Evolutionary conservation across 2,797 vertebrate species (phyloP), one percentile per base, ranked within the genome.

Genomic region (Macropodus opercularis): DNA sequence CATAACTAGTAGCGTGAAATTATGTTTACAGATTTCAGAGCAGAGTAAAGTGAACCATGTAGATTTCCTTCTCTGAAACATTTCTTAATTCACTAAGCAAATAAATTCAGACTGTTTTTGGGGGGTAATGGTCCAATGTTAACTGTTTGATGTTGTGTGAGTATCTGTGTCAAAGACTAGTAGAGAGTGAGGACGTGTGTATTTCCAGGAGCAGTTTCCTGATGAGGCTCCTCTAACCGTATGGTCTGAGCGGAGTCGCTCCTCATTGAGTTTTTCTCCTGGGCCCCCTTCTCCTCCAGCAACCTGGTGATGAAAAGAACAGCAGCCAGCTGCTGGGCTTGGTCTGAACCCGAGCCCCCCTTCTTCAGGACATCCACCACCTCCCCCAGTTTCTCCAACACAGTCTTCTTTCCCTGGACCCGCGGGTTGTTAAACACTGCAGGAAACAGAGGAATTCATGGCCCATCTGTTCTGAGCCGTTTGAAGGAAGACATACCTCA

Each of bases 281-380:
- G 91, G 2, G 71, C 56, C 0, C 81, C 78, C n/a, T 93, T 92
- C 38, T 95, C 94, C 56, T 96, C 93, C 87, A 97, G 79, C 23
- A 93, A 77, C 53, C 90, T 86, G 60, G 83, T 67, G 39, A 96
- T 89, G 74, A 92, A 90, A 50, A 71, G 75, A 43, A 96, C 90
- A 1, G 92, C 92, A 0, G 91, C 91, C 2, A 95, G 85, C 84
- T 94, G 92, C 72, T 93, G 88, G n/a, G 48, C 75, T 29, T 90
- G 86, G 26, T 80, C 87, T 1, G 85, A 56, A n/a, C 90, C 87
- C 0, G 87, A 65, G 63, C 80, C 87, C 21, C 82, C 91, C 72
- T 91, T 95, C 85, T 89, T 94, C 83, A 96, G 80, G 43, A 90
- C 77, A 21, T 95, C 93, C 72, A 93, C 81, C 13, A 92, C 64